These are phyloP conservation scores for Nyctereutes procyonoides DNA, from an alignment of 2,113 vertebrate genomes.

Conservation along the genomic window DNA sequence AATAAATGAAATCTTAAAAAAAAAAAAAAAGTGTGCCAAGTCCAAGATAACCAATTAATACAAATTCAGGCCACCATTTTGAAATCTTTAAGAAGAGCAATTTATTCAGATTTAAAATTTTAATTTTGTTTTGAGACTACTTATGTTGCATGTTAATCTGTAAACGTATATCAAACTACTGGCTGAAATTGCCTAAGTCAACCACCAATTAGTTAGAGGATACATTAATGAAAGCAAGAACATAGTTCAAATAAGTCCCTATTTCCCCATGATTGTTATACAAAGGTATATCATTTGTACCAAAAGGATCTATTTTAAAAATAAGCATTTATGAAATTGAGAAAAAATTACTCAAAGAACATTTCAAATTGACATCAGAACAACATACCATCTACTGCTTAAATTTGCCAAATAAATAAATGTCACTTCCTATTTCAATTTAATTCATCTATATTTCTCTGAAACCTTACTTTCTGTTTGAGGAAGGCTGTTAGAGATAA, in stretches of 20 bases:
- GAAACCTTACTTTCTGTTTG: not conserved
- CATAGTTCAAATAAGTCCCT: not conserved
- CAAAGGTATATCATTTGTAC: not conserved
- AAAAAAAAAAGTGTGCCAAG: not conserved
- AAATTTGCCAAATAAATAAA: not conserved
- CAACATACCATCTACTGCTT: not conserved
- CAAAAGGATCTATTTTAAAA: not conserved
- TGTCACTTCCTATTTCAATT: not conserved
- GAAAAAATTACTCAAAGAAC: conserved; percentile 12
- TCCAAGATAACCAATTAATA: not conserved
- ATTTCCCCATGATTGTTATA: not conserved
- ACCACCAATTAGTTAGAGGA: not conserved
- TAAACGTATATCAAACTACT: not conserved
- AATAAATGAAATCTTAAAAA: not conserved
- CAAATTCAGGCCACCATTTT: not conserved
- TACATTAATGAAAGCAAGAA: not conserved
- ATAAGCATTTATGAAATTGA: not conserved
- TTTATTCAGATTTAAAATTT: not conserved
- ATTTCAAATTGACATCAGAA: not conserved
- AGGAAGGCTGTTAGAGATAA: not conserved
- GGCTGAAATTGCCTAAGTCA: not conserved
- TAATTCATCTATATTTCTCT: not conserved
- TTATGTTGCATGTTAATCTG: not conserved
- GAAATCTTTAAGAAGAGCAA: not conserved
- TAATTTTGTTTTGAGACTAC: not conserved